Evolutionary conservation across 2,113 vertebrate species (phyloP).

Genomic region (Lathamus discolor): DNA sequence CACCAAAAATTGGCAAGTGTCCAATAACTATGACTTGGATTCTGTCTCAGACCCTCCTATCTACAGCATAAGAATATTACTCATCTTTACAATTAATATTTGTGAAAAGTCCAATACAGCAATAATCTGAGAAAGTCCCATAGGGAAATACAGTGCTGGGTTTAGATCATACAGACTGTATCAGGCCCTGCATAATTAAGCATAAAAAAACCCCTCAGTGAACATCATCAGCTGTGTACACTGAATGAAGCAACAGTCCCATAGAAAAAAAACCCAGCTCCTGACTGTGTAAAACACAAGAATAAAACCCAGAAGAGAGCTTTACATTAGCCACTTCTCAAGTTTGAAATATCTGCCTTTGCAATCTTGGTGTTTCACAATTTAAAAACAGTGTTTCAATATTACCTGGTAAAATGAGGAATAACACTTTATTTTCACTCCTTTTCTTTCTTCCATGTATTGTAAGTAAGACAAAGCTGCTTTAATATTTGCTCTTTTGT

Average conservation of each 20-base stretch:
- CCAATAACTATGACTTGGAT: neutral
- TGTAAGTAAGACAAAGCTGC: neutral
- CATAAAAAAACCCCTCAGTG: neutral
- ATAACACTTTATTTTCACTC: neutral
- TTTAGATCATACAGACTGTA: neutral
- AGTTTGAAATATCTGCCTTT: neutral
- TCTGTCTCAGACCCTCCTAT: neutral
- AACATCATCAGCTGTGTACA: neutral
- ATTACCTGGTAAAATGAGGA: neutral
- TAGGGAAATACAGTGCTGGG: neutral
- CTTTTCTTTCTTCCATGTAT: neutral
- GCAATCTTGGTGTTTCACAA: neutral
- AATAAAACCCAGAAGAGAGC: neutral
- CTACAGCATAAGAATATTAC: neutral
- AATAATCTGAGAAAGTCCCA: neutral
- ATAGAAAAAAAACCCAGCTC: fast-evolving
- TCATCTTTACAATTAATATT: neutral
- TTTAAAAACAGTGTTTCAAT: neutral
- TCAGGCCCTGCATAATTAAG: neutral
- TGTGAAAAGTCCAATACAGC: neutral
- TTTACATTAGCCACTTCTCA: neutral
- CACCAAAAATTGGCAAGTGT: neutral
- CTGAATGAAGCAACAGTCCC: neutral
- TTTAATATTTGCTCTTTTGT: neutral
- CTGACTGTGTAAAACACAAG: neutral